Evolutionary conservation across 2,888 invertebrate genomes (phyloP).

Genomic region (Plutella xylostella): DNA sequence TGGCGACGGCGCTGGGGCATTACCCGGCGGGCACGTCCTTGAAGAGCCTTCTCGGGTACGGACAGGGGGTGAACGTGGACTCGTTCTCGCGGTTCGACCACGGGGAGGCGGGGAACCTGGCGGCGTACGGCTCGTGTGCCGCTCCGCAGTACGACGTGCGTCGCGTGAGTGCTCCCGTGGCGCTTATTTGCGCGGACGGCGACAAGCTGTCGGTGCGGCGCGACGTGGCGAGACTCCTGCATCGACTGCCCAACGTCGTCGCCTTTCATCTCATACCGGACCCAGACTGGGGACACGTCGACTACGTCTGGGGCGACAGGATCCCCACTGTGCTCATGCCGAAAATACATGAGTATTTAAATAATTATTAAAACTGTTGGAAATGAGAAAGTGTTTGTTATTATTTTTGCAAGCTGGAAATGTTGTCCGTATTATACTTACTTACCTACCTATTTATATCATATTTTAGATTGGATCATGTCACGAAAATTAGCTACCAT

Average conservation of each 20-base stretch:
- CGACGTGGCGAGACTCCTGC: constrained; percentile 71
- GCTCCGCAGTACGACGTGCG: constrained; percentile 75
- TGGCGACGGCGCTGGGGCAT: constrained; percentile 78
- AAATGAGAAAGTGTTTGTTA: no score
- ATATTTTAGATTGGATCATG: no score
- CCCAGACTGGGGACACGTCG: constrained; percentile 54
- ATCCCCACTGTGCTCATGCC: constrained; percentile 10
- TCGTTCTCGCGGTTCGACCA: constrained; percentile 79
- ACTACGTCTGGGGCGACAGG: constrained; percentile 41
- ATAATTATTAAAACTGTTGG: no score
- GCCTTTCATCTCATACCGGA: constrained; percentile 71
- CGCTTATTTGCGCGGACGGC: constrained; percentile 75
- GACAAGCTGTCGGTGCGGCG: constrained; percentile 78
- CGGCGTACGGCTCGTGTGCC: constrained; percentile 62
- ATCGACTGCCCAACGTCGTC: constrained; percentile 63
- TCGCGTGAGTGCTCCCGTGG: constrained; percentile 73
- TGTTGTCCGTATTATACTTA: no score
- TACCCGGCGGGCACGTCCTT: constrained; percentile 81
- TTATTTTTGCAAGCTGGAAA: no score
- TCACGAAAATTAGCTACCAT: no score
- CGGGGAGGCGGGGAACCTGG: constrained; percentile 70
- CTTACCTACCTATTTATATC: no score
- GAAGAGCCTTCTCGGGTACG: constrained; percentile 77
- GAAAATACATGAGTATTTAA: background rate
- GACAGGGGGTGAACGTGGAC: constrained; percentile 69